phyloP scores from a whole-genome alignment of 2,113 vertebrate genomes.

The Urocynchramus pylzowi region DNA sequence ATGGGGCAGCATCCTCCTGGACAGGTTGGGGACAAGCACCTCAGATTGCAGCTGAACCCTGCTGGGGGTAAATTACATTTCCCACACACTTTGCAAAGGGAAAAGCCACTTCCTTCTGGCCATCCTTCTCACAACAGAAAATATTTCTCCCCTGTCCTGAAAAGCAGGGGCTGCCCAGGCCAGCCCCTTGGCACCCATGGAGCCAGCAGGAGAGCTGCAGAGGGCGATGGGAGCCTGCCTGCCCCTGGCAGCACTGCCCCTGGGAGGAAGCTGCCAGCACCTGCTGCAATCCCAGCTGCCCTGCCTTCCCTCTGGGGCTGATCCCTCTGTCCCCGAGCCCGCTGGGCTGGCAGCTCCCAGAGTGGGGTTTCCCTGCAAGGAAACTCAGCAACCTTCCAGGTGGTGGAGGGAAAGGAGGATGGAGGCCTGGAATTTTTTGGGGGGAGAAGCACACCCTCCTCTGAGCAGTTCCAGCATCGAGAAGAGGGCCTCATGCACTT shows the following conservation, averaged over 20 bases:
- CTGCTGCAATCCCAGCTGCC: neutral
- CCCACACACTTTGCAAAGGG: neutral
- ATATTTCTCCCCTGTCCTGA: neutral
- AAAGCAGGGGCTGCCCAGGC: neutral
- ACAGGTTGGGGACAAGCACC: neutral
- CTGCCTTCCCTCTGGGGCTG: neutral
- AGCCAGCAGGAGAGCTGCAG: neutral
- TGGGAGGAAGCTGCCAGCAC: neutral
- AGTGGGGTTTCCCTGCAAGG: neutral
- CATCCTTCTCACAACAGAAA: neutral
- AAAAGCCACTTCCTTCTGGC: neutral
- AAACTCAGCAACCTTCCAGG: neutral
- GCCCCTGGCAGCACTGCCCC: neutral
- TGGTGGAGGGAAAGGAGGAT: neutral
- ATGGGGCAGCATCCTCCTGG: neutral
- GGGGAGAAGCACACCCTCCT: neutral
- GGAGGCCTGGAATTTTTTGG: neutral
- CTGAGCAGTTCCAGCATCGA: accelerated
- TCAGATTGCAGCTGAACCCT: neutral
- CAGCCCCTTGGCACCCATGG: neutral
- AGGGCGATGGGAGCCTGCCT: neutral
- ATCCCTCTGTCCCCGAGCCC: neutral
- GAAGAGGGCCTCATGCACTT: accelerated
- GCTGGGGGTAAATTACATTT: neutral
- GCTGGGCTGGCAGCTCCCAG: neutral